phyloP scores from a whole-genome alignment of 2,797 vertebrate species.

The Macrochelys suwanniensis region DNA sequence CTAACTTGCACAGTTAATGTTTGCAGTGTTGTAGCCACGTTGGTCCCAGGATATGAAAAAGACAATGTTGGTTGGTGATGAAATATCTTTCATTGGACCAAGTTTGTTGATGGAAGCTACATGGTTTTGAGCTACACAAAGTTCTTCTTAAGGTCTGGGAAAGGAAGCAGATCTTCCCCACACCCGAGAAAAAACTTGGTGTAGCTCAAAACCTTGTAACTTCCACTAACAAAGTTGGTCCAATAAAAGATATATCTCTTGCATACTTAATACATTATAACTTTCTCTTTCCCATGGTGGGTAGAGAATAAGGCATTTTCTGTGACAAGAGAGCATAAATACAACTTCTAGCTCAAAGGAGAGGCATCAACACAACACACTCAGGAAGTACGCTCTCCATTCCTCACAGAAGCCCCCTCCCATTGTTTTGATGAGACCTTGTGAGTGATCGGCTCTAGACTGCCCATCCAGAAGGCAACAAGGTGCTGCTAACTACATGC shows the following conservation, averaged over 20 bases:
- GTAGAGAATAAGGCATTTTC: slow-evolving; percentile 4
- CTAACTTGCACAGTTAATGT: background rate
- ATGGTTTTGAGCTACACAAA: background rate
- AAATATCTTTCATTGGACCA: background rate
- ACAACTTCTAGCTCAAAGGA: background rate
- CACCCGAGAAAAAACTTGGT: no score
- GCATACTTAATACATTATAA: background rate
- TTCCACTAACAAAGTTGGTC: background rate
- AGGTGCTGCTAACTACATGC: background rate
- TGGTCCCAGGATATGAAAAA: background rate
- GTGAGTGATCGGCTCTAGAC: fast-evolving
- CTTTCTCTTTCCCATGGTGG: slow-evolving; percentile 15
- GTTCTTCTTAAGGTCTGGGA: no score
- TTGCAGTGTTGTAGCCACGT: background rate
- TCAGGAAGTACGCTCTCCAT: background rate
- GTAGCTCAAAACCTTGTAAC: background rate
- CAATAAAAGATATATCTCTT: background rate
- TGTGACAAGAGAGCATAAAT: background rate
- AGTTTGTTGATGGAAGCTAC: background rate
- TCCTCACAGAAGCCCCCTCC: background rate
- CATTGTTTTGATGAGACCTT: background rate
- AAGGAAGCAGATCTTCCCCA: background rate
- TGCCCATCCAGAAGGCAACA: background rate
- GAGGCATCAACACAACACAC: background rate
- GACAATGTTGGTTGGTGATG: background rate